Base-by-base conservation (phyloP, 2,888 invertebrate species). In the Cryptocephalus moraei region DNA sequence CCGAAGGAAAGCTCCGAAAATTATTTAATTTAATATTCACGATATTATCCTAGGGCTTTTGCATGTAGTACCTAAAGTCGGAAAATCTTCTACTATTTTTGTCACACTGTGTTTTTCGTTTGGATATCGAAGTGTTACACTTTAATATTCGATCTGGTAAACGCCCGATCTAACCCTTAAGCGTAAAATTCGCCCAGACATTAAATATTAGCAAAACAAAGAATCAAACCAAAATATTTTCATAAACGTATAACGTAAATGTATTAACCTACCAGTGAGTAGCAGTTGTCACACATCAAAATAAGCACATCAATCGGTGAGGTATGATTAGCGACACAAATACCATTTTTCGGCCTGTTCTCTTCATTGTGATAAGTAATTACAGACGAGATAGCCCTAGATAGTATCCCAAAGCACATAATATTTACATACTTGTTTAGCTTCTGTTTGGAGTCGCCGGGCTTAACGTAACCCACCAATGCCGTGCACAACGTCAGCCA, bases 321-420 rank as follows among this genome's bases (percentile, higher is more conserved):
- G 6, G 99, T 99, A 73, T 99, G 99, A 74, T 99, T 99, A 42
- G 97, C 97, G 32, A 99, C 99, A 74, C 96, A 97, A 62, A 97
- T 97, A 50, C 85, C 82, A 55, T 72, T 75, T 61, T 80, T 80
- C 33, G 94, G 94, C 59, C 81, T 81, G 70, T 93, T 90, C 67
- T 92, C 89, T 46, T 80, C 80, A 68, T 85, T 89, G 72, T 92
- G 89, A 72, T 90, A 91, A 31, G 82, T 85, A 58, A 91, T 82
- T 51, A 91, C 90, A 32, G 87, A 82, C 8, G 96, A 95, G 63
- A 96, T 82, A 45, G 94, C 90, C 52, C 94, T 83, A 46, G 92
- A 90, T 57, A 96, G 76, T 60, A 97, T 84, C 65, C 92, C 87
- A 75, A 95, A 95, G 72, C 92, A 91, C 79, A 90, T 86, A 52